Evolutionary conservation across 2,113 vertebrate species (phyloP).

Genomic region (Podocnemis expansa): DNA sequence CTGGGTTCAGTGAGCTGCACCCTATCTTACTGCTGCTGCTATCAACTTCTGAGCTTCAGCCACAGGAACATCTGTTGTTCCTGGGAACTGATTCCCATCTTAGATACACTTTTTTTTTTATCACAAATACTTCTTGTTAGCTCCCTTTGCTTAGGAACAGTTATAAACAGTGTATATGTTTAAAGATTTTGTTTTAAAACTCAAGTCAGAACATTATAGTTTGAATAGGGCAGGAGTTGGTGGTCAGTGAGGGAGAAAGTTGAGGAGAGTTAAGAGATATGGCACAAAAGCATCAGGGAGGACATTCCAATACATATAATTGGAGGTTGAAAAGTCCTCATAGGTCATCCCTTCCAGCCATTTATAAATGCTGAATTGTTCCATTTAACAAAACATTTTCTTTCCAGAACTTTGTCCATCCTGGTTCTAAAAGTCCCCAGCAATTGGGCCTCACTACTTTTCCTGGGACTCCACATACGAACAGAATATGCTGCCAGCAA

Average conservation of each 20-base stretch:
- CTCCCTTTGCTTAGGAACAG: not conserved
- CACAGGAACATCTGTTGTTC: not conserved
- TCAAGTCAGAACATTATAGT: not conserved
- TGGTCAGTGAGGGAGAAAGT: not conserved
- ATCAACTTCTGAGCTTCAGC: not conserved
- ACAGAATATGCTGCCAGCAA: not conserved
- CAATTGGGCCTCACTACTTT: not conserved
- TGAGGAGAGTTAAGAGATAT: not conserved
- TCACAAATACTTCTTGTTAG: not conserved
- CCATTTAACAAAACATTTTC: not conserved
- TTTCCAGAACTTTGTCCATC: not conserved
- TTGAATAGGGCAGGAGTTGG: not conserved
- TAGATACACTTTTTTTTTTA: not conserved
- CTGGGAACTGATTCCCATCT: not conserved
- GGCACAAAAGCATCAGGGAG: conserved; percentile 2
- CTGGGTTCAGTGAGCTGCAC: not conserved
- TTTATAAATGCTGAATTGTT: not conserved
- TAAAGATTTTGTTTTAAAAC: not conserved
- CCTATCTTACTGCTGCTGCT: not conserved
- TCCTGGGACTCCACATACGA: not conserved
- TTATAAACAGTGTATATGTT: not conserved
- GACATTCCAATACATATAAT: not conserved
- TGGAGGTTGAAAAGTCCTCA: not conserved
- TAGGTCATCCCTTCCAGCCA: not conserved
- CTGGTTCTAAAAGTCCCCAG: not conserved